Base-by-base conservation (phyloP, 2,113 vertebrate species). In the Lagenorhynchus albirostris region DNA sequence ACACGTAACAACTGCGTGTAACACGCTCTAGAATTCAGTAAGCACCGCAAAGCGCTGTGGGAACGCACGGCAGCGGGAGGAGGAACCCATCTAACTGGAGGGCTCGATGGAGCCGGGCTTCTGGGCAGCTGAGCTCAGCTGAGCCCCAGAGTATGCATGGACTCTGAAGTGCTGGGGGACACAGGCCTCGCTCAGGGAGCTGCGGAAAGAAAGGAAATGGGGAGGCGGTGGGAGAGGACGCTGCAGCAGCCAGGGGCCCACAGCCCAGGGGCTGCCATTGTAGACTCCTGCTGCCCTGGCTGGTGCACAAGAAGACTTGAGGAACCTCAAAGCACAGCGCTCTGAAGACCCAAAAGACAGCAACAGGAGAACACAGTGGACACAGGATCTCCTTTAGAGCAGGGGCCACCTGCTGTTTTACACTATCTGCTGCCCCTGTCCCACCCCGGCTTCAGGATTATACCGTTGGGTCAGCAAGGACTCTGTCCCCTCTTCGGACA, bases 61-160 rank as follows among this genome's bases (percentile, higher is more conserved):
- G 29, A 18, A 62, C 3, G 0, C 53, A 12, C 0, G 20, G 53
- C 50, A 36, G 50, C 20, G 8, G 41, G 53, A 36, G 26, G n/a
- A 21, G 21, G 21, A 31, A 17, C 15, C 74, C 62, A 17, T 15
- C 62, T 62, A 25, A 50, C 47, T 38, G 36, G 36, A 74, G 47
- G 20, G 58, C 3, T 23, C 9, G 13, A 50, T 41, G 62, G 26
- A 18, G 29, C 14, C 3, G 73, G 14, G 29, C 71, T 3, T 23
- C 58, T 2, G 21, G 9, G 58, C 25, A 63, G 62, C 14, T 3
- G 47, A 60, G 76, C 20, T 38, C 6, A n/a, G 65, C 74, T 8
- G 33, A 44, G 80, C 38, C 41, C 50, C 29, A 47, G 47, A 29
- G 6, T 20, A 38, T 2, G 8, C 33, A 10, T 9, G 60, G 92